Evolutionary conservation across 1,140 invertebrate species (phyloP).

Genomic region (Lerema accius): DNA sequence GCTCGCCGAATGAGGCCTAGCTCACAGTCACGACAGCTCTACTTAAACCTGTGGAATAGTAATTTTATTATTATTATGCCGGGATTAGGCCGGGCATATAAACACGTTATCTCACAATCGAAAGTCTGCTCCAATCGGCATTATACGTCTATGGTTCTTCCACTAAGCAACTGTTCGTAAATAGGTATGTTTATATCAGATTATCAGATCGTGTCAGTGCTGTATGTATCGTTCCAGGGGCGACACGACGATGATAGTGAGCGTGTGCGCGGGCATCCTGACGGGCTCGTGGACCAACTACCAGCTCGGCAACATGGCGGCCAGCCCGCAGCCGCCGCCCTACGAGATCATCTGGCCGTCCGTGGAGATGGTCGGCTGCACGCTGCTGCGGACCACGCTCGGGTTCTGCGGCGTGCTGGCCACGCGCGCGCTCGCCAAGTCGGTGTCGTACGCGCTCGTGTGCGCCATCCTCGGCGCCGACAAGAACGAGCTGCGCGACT

Average conservation of each 20-base stretch:
- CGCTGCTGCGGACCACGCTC: conserved; percentile 87
- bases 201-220: no score
- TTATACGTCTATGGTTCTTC: no score
- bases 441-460: conserved; percentile 86
- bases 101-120: no score
- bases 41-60: no score
- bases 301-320: conserved; percentile 87
- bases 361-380: conserved; percentile 85
- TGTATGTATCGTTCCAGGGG: no score
- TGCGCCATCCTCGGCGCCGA: conserved; percentile 87
- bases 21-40: no score
- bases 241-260: conserved; percentile 93
- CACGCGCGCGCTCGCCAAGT: conserved; percentile 87
- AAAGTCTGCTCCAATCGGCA: no score
- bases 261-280: conserved; percentile 90
- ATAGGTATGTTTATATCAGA: no score
- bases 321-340: conserved; percentile 83
- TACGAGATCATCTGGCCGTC: conserved; percentile 91
- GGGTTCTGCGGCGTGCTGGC: conserved; percentile 89
- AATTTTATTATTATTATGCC: no score
- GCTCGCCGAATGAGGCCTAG: no score
- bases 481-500: conserved; percentile 84
- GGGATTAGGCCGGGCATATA: no score
- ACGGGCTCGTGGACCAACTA: conserved; percentile 93
- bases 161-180: no score